phyloP scores from a whole-genome alignment of 1,140 invertebrate species.

The Proctacanthus coquilletti region DNA sequence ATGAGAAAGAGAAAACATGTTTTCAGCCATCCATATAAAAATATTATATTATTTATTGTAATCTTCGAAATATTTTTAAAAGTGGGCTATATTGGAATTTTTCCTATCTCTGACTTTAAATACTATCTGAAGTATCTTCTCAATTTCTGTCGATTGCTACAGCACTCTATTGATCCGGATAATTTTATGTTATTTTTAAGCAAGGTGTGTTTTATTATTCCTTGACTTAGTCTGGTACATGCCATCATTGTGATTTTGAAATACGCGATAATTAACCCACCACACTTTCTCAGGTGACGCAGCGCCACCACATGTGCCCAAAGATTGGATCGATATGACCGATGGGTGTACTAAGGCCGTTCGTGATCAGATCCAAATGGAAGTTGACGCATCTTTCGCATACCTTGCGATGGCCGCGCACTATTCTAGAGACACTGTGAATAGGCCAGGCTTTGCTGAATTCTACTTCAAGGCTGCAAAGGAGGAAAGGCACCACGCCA shows the following conservation, averaged over 20 bases:
- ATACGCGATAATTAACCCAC: no score
- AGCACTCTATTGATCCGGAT: not conserved
- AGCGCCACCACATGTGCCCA: constrained; percentile 31
- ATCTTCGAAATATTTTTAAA: no score
- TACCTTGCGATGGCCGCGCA: constrained; percentile 77
- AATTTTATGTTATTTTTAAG: not conserved
- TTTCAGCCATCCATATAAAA: no score
- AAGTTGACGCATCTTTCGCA: constrained; percentile 60
- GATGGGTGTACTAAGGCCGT: constrained; percentile 42
- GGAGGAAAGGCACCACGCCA: constrained; percentile 81
- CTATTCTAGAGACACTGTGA: constrained; percentile 61
- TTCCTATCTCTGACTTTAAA: no score
- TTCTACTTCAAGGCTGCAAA: constrained; percentile 70
- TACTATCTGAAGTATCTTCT: no score
- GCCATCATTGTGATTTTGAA: not conserved
- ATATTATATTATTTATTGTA: no score
- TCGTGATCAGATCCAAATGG: constrained; percentile 54
- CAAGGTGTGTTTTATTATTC: not conserved
- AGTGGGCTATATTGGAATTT: no score
- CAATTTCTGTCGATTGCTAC: no score
- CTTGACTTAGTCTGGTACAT: not conserved
- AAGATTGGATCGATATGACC: constrained; percentile 50
- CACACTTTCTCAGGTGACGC: constrained; percentile 24
- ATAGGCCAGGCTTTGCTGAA: constrained; percentile 78
- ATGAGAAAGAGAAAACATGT: no score